Conservation (phyloP, 2,113 vertebrate species). For the Isurus oxyrinchus region DNA sequence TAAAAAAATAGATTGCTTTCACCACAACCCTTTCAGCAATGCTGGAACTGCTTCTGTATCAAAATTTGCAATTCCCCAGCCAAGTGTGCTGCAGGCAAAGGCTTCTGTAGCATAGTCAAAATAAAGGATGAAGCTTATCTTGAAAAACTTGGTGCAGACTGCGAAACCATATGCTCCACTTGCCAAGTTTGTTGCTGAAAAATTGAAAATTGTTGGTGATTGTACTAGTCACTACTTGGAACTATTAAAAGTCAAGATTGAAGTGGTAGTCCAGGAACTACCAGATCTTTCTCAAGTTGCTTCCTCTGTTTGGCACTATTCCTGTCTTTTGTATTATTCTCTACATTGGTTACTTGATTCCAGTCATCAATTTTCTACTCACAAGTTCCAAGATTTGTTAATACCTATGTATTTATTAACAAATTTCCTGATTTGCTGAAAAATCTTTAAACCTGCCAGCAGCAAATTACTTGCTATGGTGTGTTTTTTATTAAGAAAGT, state of each 20-base stretch:
- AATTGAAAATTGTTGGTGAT: neutral
- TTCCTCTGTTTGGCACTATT: neutral
- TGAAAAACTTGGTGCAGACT: neutral
- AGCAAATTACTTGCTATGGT: neutral
- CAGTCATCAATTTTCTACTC: neutral
- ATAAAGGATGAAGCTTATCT: neutral
- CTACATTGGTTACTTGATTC: neutral
- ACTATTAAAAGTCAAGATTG: neutral
- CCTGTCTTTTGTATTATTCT: neutral
- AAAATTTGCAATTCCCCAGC: neutral
- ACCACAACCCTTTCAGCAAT: neutral
- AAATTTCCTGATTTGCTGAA: neutral
- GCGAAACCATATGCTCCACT: neutral
- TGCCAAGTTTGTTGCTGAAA: neutral
- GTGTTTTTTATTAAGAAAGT: neutral
- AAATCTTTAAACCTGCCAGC: neutral
- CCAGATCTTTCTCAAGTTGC: neutral
- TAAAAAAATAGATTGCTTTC: neutral
- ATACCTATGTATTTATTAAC: neutral
- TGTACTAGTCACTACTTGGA: neutral
- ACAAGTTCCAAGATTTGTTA: neutral
- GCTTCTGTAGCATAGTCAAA: neutral
- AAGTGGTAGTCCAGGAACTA: neutral
- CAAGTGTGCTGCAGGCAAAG: neutral
- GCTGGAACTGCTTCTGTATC: neutral